Evolutionary conservation across 2,888 invertebrate species (phyloP).

Genomic region (Trissonchulus latispiculum): DNA sequence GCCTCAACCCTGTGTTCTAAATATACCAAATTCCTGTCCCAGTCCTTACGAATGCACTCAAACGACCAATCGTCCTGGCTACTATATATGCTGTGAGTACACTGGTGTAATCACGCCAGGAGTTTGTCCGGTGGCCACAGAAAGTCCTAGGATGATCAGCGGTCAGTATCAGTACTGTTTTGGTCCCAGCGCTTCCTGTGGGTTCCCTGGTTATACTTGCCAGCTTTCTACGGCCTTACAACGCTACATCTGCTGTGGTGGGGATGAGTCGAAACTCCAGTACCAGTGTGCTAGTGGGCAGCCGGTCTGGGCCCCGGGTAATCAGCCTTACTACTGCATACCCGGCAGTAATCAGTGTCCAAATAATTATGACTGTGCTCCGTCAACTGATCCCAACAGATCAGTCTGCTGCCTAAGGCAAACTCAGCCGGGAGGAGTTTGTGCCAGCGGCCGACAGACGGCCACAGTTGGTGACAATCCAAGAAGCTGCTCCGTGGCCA

Average conservation of each 20-base stretch:
- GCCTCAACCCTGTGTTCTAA: background rate
- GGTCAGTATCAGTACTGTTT: background rate
- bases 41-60: conserved; percentile 3
- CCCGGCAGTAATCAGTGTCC: conserved; percentile 10
- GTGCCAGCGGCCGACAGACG: background rate
- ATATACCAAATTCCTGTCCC: conserved; percentile 7
- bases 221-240: background rate
- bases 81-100: conserved; percentile 20
- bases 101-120: background rate
- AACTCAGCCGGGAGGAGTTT: background rate
- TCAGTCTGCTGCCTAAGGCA: conserved; percentile 1
- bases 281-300: conserved; percentile 12
- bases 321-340: conserved; percentile 2
- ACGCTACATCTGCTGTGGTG: conserved; percentile 13
- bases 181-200: background rate
- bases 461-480: background rate
- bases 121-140: background rate
- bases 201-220: conserved; percentile 5
- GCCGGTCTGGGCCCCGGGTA: background rate
- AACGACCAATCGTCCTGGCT: conserved; percentile 9
- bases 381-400: background rate
- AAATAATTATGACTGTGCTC: background rate
- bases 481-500: background rate
- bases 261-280: background rate
- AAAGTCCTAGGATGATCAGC: background rate